Percentiles rank a stretch among this genome's conserved stretches.
Evolutionary conservation across 2,888 invertebrate species (phyloP).

Genomic region (Drosophila niveifrons): DNA sequence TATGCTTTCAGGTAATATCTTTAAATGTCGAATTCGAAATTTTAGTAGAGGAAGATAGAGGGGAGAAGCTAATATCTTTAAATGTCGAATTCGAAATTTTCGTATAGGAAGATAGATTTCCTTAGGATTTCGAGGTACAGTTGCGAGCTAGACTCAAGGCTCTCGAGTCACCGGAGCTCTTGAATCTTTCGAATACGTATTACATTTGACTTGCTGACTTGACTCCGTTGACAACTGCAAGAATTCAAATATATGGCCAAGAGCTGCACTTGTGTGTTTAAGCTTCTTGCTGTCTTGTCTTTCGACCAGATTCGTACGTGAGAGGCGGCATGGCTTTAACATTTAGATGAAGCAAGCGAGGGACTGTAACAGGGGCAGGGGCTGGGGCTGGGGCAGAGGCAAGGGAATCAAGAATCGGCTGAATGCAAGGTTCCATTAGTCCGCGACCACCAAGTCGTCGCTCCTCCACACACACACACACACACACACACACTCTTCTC

Average conservation of each 20-base stretch:
- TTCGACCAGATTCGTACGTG: slow-evolving; percentile 46
- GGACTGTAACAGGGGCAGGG: background rate
- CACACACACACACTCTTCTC: background rate
- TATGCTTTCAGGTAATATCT: no score
- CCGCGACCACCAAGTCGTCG: slow-evolving; percentile 46
- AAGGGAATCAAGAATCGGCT: slow-evolving; percentile 19
- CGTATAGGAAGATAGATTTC: background rate
- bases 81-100: no score
- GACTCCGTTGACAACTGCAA: slow-evolving; percentile 46
- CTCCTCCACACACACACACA: background rate
- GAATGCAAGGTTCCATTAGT: slow-evolving; percentile 71
- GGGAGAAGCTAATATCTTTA: background rate
- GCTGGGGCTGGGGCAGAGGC: background rate
- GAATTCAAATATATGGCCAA: slow-evolving; percentile 40
- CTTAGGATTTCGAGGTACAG: slow-evolving; percentile 6
- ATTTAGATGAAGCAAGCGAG: slow-evolving; percentile 6
- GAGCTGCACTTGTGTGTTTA: slow-evolving; percentile 7
- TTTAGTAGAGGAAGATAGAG: no score
- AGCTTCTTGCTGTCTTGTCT: slow-evolving; percentile 2
- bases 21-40: no score
- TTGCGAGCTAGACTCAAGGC: background rate
- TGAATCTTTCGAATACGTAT: slow-evolving; percentile 1
- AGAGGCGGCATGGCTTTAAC: slow-evolving; percentile 43
- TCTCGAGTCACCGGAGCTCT: slow-evolving; percentile 3
- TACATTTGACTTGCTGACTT: slow-evolving; percentile 13